Percentiles rank a stretch among this genome's conserved stretches.
These are phyloP conservation scores for Nesidiocoris tenuis DNA, from an alignment of 2,888 invertebrate genomes.

Conservation along the genomic window DNA sequence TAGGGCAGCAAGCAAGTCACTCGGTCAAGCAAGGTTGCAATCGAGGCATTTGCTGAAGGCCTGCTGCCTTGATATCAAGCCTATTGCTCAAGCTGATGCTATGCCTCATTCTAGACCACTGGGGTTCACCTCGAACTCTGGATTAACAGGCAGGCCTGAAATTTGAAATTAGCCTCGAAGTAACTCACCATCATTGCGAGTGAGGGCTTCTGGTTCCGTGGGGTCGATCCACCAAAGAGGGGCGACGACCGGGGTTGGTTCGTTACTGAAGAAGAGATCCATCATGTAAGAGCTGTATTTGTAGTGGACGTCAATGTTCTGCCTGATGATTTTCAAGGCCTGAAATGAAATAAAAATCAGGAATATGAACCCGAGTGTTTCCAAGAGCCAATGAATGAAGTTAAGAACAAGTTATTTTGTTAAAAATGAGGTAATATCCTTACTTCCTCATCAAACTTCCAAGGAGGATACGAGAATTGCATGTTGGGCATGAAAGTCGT, in stretches of 20 bases:
- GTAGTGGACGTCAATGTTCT: constrained; percentile 66
- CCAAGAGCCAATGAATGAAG: too few relatives aligned
- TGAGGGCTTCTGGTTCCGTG: constrained; percentile 61
- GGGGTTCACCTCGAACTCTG: too few relatives aligned
- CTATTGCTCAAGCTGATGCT: too few relatives aligned
- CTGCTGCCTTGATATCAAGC: too few relatives aligned
- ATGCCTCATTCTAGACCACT: too few relatives aligned
- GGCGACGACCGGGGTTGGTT: constrained; percentile 69
- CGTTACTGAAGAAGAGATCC: constrained; percentile 53
- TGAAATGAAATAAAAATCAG: constrained; percentile 54
- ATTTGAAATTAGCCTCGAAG: too few relatives aligned
- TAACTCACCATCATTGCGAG: constrained; percentile 55
- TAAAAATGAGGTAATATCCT: too few relatives aligned
- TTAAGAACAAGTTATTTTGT: too few relatives aligned
- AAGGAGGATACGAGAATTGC: constrained; percentile 78
- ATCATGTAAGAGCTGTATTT: constrained; percentile 59
- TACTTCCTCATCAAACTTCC: constrained; percentile 68
- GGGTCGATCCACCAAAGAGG: constrained; percentile 87
- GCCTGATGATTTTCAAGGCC: constrained; percentile 64
- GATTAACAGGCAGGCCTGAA: too few relatives aligned
- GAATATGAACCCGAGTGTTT: neutral
- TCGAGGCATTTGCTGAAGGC: too few relatives aligned
- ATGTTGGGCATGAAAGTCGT: constrained; percentile 75
- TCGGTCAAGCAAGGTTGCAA: too few relatives aligned
- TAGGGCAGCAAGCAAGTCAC: too few relatives aligned